phyloP scores from a whole-genome alignment of 2,888 invertebrate species.

The Habrosyne pyritoides region DNA sequence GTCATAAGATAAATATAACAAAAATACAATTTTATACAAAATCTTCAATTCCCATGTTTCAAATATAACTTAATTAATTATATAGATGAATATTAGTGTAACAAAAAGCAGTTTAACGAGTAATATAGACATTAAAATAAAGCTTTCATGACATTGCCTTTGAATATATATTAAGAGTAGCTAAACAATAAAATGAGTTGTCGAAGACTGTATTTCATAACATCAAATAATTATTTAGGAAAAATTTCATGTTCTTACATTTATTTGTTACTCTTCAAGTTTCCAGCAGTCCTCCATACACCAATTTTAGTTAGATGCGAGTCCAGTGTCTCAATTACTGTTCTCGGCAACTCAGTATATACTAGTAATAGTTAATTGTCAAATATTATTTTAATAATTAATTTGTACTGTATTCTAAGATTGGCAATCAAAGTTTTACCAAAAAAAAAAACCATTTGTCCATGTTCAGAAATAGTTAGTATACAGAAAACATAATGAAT shows the following conservation, averaged over 20 bases:
- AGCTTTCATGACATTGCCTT: conserved; percentile 61
- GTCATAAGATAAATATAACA: neutral
- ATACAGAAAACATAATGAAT: neutral
- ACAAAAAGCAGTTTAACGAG: conserved; percentile 6
- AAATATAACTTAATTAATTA: neutral
- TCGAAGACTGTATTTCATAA: conserved; percentile 1
- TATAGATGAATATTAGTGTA: neutral
- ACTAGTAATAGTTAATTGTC: neutral
- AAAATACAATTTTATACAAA: neutral
- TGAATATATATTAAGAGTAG: conserved; percentile 32
- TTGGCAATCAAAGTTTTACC: too few species aligned
- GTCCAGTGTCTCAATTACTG: neutral
- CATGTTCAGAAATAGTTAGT: neutral
- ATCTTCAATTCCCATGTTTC: neutral
- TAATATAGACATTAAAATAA: conserved; percentile 23
- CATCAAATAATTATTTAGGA: too few species aligned
- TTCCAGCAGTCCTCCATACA: conserved; percentile 49
- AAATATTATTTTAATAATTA: neutral
- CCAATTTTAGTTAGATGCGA: too few species aligned
- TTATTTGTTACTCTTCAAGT: conserved; percentile 33
- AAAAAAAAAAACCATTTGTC: neutral
- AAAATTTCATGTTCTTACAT: too few species aligned
- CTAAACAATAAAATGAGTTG: conserved; percentile 16
- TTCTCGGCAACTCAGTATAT: conserved; percentile 27
- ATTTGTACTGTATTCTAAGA: too few species aligned